Conservation (phyloP, 2,888 invertebrate species). For the Petrolisthes cinctipes region DNA sequence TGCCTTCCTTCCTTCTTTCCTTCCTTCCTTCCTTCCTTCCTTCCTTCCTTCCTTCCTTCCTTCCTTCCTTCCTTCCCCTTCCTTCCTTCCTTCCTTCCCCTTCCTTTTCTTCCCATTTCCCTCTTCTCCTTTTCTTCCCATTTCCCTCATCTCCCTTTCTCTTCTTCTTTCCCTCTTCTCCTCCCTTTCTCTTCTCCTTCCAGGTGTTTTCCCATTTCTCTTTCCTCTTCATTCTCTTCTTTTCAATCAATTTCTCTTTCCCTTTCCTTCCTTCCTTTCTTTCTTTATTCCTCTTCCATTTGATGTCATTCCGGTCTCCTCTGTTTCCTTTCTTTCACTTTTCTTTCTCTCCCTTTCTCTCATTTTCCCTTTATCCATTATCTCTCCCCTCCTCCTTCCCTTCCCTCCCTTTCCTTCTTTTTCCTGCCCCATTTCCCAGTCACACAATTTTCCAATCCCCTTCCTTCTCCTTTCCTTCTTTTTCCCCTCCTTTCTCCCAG, state of each 20-base stretch:
- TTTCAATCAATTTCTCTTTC: not conserved
- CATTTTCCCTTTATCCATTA: not conserved
- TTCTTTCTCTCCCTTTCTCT: not conserved
- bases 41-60: too few relatives aligned
- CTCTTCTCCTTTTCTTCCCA: too few relatives aligned
- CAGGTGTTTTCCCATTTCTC: not conserved
- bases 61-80: not conserved
- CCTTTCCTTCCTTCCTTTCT: not conserved
- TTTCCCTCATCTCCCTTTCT: too few relatives aligned
- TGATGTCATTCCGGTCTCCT: not conserved
- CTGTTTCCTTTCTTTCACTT: not conserved
- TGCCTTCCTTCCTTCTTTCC: too few relatives aligned
- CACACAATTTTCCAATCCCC: not conserved
- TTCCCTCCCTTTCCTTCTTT: not conserved
- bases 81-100: too few relatives aligned
- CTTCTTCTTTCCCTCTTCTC: too few relatives aligned
- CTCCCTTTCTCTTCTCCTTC: not conserved
- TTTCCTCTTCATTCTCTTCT: not conserved
- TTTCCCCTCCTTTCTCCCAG: not conserved
- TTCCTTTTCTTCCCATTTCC: too few relatives aligned
- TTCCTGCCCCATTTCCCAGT: not conserved
- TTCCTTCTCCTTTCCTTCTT: not conserved
- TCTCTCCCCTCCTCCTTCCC: not conserved
- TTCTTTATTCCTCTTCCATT: not conserved
- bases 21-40: too few relatives aligned